These are phyloP conservation scores for Dinomys branickii DNA, from an alignment of 2,113 vertebrate genomes.

Conservation along the genomic window DNA sequence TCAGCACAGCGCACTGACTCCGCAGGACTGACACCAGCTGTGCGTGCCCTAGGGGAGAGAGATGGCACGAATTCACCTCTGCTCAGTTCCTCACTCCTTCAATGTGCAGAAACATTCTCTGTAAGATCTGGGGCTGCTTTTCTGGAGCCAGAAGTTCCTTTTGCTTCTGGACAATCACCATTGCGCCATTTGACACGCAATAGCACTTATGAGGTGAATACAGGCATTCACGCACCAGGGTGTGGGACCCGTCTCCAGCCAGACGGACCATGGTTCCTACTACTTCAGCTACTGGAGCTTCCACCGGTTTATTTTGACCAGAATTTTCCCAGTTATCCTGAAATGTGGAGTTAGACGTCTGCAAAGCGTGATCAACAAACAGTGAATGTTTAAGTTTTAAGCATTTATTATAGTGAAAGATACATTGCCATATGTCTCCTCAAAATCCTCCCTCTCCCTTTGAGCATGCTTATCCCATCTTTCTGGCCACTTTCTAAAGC, in stretches of 20 bases:
- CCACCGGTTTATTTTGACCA: neutral
- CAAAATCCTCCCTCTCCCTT: neutral
- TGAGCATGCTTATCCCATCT: neutral
- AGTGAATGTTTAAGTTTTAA: neutral
- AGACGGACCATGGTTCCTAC: neutral
- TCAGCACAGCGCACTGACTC: accelerated
- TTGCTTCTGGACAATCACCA: neutral
- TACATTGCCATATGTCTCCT: neutral
- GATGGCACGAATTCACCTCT: accelerated
- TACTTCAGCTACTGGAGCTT: neutral
- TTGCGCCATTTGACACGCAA: no score
- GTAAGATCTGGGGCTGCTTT: neutral
- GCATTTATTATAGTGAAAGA: neutral
- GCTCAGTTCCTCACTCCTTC: neutral
- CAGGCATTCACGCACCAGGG: accelerated
- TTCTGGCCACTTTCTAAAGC: neutral
- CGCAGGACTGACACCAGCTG: accelerated
- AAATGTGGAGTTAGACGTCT: neutral
- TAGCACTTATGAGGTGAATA: neutral
- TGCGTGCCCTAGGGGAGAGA: accelerated
- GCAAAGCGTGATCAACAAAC: neutral
- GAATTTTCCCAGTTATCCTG: neutral
- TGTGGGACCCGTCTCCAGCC: neutral
- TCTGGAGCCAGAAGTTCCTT: neutral
- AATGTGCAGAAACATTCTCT: accelerated